Evolutionary conservation across 1,140 invertebrate genomes (phyloP).

Genomic region (Cydia splendana): DNA sequence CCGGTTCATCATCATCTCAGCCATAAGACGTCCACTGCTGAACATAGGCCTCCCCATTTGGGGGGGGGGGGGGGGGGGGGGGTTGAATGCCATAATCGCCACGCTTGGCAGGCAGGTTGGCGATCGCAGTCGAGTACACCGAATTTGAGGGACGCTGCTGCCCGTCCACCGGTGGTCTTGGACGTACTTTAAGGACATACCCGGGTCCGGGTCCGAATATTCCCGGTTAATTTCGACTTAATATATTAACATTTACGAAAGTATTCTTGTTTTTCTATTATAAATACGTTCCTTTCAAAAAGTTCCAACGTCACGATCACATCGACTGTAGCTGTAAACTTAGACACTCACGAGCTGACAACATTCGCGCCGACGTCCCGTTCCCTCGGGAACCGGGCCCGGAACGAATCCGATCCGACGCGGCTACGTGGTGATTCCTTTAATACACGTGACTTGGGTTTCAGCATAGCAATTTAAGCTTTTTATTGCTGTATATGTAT

Average conservation of each 20-base stretch:
- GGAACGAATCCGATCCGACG: slow-evolving; percentile 15
- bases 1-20: too few relatives aligned
- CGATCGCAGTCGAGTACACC: too few relatives aligned
- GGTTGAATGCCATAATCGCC: too few relatives aligned
- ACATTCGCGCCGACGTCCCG: neutral
- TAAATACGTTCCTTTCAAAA: neutral
- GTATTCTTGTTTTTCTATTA: too few relatives aligned
- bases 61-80: too few relatives aligned
- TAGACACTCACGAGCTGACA: neutral
- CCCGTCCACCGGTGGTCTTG: too few relatives aligned
- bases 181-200: too few relatives aligned
- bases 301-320: neutral
- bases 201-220: too few relatives aligned
- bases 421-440: slow-evolving; percentile 3
- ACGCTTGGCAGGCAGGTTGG: too few relatives aligned
- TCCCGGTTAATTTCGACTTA: neutral
- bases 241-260: neutral
- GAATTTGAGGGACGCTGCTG: too few relatives aligned
- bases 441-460: slow-evolving; percentile 13
- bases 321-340: neutral
- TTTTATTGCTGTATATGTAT: neutral
- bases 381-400: slow-evolving; percentile 1
- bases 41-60: too few relatives aligned
- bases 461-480: neutral
- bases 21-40: too few relatives aligned